Base-by-base conservation (phyloP, 2,113 vertebrate species). In the Larimichthys crocea region DNA sequence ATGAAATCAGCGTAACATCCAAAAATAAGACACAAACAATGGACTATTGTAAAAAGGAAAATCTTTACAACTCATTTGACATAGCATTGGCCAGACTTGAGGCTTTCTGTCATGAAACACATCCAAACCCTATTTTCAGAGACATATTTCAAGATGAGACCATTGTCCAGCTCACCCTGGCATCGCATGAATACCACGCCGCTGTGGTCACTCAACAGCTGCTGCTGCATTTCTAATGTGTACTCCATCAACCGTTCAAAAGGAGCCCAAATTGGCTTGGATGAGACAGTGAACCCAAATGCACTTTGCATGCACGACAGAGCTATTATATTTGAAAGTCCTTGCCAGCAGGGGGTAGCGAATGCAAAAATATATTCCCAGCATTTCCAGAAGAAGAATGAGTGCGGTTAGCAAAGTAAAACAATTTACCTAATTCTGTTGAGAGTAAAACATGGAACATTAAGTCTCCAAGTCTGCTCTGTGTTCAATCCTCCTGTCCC, bases 151-250 rank as follows among this genome's bases (percentile, higher is more conserved):
- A 66, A 76, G 79, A 68, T 76, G 70, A 76, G 61, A 75, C 78
- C 71, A 92, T 83, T 88, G 86, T 88, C 73, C 84, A 82, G 53
- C 44, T 72, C 53, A 26, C 56, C 55, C 78, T 86, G 91, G 86
- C 88, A 44, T 71, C 17, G 53, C 42, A 64, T 90, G 82, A 83
- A 88, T 91, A 35, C 69, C 78, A 75, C 64, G 66, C 52, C 74
- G 70, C 52, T 80, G 76, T 73, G 86, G 86, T 88, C 88, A 86
- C 60, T 64, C 74, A 16, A 84, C 92, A 92, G 91, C 86, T 88
- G 89, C 84, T 83, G 64, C 77, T 74, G 80, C 83, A 79, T 90
- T 89, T 86, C 83, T 86, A 82, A 89, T 79, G 65, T 76, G 68
- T 62, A 31, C 76, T 79, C 67, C 74, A 81, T 90, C 82, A 84